Percentiles rank a stretch among this genome's conserved stretches.
phyloP scores from a whole-genome alignment of 2,888 invertebrate species.

The Ethmia dodecea region DNA sequence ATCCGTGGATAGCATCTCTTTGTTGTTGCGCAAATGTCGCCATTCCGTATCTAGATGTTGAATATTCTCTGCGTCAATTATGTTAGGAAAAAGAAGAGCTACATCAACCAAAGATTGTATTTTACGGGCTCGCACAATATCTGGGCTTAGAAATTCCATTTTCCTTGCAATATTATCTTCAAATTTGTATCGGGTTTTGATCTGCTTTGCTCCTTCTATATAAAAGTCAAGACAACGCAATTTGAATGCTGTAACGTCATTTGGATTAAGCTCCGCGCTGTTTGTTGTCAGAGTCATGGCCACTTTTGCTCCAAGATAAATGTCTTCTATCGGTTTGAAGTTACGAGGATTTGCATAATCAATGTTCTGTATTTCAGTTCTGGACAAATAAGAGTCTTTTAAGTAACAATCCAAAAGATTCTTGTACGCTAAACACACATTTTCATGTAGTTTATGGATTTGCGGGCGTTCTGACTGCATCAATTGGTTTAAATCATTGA shows the following conservation, averaged over 20 bases:
- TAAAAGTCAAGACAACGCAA: slow-evolving; percentile 11
- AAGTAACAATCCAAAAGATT: slow-evolving; percentile 19
- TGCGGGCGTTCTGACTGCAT: slow-evolving; percentile 22
- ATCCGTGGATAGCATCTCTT: background rate
- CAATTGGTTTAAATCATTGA: slow-evolving; percentile 20
- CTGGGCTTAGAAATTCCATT: slow-evolving; percentile 4
- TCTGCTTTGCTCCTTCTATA: slow-evolving; percentile 10
- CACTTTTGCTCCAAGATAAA: slow-evolving; percentile 9
- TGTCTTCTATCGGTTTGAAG: slow-evolving; percentile 11
- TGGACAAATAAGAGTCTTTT: slow-evolving; percentile 16
- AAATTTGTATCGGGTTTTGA: slow-evolving; percentile 13
- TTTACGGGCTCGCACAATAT: slow-evolving; percentile 3
- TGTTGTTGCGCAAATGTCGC: background rate
- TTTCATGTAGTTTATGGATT: slow-evolving; percentile 18
- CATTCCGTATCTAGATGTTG: slow-evolving; percentile 12
- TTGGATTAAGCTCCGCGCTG: background rate
- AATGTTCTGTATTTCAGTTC: slow-evolving; percentile 16
- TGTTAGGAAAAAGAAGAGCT: slow-evolving; percentile 12
- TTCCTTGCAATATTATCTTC: slow-evolving; percentile 3
- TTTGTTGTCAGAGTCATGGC: background rate
- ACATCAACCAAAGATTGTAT: slow-evolving; percentile 6
- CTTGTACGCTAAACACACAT: slow-evolving; percentile 12
- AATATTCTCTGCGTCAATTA: slow-evolving; percentile 14
- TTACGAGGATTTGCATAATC: slow-evolving; percentile 9
- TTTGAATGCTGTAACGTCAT: background rate